Conservation (phyloP, 2,888 invertebrate species). For the Sarcophaga subvicina region DNA sequence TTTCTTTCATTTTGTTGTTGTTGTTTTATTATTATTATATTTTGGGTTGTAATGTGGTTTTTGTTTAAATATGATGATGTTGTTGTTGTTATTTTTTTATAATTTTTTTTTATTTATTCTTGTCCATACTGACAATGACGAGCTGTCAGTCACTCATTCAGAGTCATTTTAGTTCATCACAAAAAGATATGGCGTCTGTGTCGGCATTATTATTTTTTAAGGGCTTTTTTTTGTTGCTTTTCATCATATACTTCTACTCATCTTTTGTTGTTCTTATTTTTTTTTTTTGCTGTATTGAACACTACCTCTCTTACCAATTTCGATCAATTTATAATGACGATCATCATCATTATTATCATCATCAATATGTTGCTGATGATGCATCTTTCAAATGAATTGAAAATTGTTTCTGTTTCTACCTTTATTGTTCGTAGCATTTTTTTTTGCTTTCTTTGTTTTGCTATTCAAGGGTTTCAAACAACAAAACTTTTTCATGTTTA, state of each 20-base stretch:
- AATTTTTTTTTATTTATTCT: slow-evolving; percentile 68
- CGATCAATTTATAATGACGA: slow-evolving; percentile 42
- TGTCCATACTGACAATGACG: slow-evolving; percentile 73
- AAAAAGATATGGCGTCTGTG: slow-evolving; percentile 64
- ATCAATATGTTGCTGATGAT: not conserved
- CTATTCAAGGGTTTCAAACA: slow-evolving; percentile 17
- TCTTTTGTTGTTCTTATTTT: slow-evolving; percentile 4
- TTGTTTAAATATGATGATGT: slow-evolving; percentile 42
- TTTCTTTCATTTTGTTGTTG: too few relatives aligned
- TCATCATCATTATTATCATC: slow-evolving; percentile 2
- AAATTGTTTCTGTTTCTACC: not conserved
- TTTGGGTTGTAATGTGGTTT: slow-evolving; percentile 28
- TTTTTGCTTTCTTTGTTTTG: slow-evolving; percentile 24
- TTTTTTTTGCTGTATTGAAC: slow-evolving; percentile 5
- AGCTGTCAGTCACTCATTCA: slow-evolving; percentile 71
- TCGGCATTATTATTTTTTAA: slow-evolving; percentile 63
- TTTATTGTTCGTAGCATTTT: not conserved
- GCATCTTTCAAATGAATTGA: not conserved
- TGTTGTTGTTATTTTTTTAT: slow-evolving; percentile 55
- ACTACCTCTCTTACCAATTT: slow-evolving; percentile 41
- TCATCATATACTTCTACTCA: too few relatives aligned
- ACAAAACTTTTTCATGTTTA: slow-evolving; percentile 20
- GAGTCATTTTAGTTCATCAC: slow-evolving; percentile 71
- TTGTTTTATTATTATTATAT: too few relatives aligned
- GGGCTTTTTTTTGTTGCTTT: slow-evolving; percentile 15